phyloP scores from a whole-genome alignment of 2,113 vertebrate genomes.

The Lampris incognitus region DNA sequence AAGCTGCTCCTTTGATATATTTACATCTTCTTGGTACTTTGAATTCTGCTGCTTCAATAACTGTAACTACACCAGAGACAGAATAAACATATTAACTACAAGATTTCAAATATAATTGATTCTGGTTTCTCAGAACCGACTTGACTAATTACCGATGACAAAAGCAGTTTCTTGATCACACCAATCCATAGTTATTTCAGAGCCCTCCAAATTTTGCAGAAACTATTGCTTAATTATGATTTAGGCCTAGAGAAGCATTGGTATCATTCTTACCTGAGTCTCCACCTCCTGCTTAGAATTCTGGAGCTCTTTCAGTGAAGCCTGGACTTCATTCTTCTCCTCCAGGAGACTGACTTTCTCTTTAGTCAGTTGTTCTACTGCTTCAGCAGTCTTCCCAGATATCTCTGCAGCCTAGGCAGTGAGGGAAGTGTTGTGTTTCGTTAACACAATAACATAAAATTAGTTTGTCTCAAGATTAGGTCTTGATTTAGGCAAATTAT shows the following conservation, averaged over 20 bases:
- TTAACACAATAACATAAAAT: slow-evolving; percentile 10
- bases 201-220: background rate
- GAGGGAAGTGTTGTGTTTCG: background rate
- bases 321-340: slow-evolving; percentile 82
- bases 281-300: slow-evolving; percentile 85
- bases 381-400: slow-evolving; percentile 84
- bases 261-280: slow-evolving; percentile 83
- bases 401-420: slow-evolving; percentile 81
- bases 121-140: background rate
- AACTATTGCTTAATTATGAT: background rate
- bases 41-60: slow-evolving; percentile 86
- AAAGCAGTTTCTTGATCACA: background rate
- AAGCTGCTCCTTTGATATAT: slow-evolving; percentile 86
- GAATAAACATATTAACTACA: background rate
- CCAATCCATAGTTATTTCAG: no score
- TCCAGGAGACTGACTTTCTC: slow-evolving; percentile 85
- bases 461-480: slow-evolving; percentile 2
- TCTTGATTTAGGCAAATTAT: background rate
- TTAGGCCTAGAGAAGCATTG: background rate
- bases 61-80: slow-evolving; percentile 83
- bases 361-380: slow-evolving; percentile 86
- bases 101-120: background rate
- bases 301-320: slow-evolving; percentile 83
- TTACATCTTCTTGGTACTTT: slow-evolving; percentile 87
- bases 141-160: background rate